A percentile compares a stretch with the other conserved stretches of the same genome.
Conservation (phyloP, 1,140 invertebrate species). For the Papilio aristodemus region DNA sequence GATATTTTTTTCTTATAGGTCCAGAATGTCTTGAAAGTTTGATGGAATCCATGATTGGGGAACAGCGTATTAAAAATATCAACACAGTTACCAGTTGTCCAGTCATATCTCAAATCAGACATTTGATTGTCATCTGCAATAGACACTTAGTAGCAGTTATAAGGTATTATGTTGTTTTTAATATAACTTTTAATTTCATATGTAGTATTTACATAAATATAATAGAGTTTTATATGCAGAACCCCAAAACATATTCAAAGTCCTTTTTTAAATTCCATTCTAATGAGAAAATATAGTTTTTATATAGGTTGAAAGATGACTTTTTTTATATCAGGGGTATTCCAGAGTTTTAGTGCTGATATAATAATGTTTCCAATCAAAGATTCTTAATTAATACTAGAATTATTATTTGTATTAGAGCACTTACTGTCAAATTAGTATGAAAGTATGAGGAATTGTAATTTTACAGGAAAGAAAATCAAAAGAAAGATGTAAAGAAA, state of each 20-base stretch:
- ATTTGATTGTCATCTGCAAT: slow-evolving; percentile 68
- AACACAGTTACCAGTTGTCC: slow-evolving; percentile 68
- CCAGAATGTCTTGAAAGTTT: slow-evolving; percentile 67
- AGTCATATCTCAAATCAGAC: slow-evolving; percentile 66
- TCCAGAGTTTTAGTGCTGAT: too few species aligned
- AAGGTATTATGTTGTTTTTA: slow-evolving; percentile 52
- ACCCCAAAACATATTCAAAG: too few species aligned
- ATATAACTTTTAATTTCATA: slow-evolving; percentile 11
- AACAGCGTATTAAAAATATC: slow-evolving; percentile 67
- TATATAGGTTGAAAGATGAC: too few species aligned
- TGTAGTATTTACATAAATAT: too few species aligned
- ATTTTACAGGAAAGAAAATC: slow-evolving; percentile 64
- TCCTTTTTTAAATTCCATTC: too few species aligned
- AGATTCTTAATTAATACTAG: slow-evolving; percentile 15
- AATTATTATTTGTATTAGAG: slow-evolving; percentile 16
- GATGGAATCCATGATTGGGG: slow-evolving; percentile 68
- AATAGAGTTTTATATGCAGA: too few species aligned
- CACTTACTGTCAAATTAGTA: neutral
- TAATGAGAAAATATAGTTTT: too few species aligned
- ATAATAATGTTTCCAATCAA: too few species aligned
- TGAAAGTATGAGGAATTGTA: neutral
- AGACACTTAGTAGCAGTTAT: slow-evolving; percentile 76
- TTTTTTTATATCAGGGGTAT: too few species aligned
- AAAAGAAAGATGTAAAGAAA: slow-evolving; percentile 62
- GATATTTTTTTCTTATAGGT: slow-evolving; percentile 44